A percentile compares a stretch with the other conserved stretches of the same genome.
Evolutionary conservation across 2,113 vertebrate species (phyloP).

Genomic region (Eretmochelys imbricata): DNA sequence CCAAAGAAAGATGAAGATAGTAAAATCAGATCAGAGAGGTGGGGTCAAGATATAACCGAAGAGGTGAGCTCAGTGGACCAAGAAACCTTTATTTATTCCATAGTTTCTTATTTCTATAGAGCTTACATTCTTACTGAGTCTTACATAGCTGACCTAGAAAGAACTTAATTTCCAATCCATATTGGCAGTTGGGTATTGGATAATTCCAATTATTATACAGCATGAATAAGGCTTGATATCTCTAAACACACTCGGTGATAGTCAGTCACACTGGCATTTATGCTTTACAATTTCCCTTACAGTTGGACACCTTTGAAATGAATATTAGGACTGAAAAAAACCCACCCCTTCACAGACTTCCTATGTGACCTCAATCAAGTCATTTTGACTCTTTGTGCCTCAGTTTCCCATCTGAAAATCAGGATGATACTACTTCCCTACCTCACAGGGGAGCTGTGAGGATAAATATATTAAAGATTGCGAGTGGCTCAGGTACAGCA

Average conservation of each 20-base stretch:
- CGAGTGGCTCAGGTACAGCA: neutral
- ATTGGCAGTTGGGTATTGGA: too few species aligned
- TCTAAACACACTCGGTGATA: neutral
- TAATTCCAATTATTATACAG: neutral
- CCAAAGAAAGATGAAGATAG: neutral
- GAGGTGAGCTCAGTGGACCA: neutral
- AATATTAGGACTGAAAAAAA: neutral
- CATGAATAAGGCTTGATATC: neutral
- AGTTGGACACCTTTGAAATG: neutral
- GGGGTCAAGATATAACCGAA: neutral
- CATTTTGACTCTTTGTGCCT: neutral
- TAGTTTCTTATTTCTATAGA: neutral
- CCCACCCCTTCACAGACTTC: neutral
- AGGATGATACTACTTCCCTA: neutral
- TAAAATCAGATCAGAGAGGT: neutral
- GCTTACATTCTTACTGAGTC: neutral
- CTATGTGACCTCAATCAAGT: neutral
- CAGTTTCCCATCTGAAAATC: neutral
- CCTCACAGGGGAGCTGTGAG: neutral
- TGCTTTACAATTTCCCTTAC: neutral
- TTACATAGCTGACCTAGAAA: neutral
- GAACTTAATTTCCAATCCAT: rapidly evolving
- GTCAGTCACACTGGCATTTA: neutral
- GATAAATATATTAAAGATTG: neutral
- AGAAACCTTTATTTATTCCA: neutral